A percentile compares a stretch with the other conserved stretches of the same genome.
These are phyloP conservation scores for Hippocampus barbouri DNA, from an alignment of 2,113 vertebrate species.

Conservation along the genomic window DNA sequence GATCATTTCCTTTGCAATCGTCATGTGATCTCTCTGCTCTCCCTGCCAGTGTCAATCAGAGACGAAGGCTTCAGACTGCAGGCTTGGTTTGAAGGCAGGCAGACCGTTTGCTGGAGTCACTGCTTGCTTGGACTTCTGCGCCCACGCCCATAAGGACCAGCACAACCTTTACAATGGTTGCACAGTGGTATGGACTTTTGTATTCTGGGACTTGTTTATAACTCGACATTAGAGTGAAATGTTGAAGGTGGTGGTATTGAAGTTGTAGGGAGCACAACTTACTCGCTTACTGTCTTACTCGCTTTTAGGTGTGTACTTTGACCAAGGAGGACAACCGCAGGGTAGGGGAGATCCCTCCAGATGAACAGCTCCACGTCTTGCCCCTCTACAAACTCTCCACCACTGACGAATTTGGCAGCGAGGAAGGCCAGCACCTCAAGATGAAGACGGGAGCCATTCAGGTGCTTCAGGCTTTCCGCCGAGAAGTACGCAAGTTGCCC, in stretches of 20 bases:
- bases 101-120: slow-evolving; percentile 95
- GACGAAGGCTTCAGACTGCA: slow-evolving; percentile 83
- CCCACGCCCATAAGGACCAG: slow-evolving; percentile 98
- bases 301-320: slow-evolving; percentile 88
- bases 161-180: slow-evolving; percentile 97
- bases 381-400: slow-evolving; percentile 88
- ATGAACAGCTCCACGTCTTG: slow-evolving; percentile 94
- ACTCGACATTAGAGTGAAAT: background rate
- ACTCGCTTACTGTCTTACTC: background rate
- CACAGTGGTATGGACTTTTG: slow-evolving; percentile 83
- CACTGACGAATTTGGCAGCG: slow-evolving; percentile 89
- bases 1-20: background rate
- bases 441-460: slow-evolving; percentile 90
- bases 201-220: background rate
- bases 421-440: slow-evolving; percentile 87
- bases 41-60: slow-evolving; percentile 81
- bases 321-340: slow-evolving; percentile 95
- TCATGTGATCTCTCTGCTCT: background rate
- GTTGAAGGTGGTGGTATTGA: background rate
- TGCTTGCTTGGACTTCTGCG: slow-evolving; percentile 98
- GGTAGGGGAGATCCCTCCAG: slow-evolving; percentile 84
- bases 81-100: slow-evolving; percentile 90
- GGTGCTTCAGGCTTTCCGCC: slow-evolving; percentile 87
- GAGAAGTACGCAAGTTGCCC: slow-evolving; percentile 88
- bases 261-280: background rate